Conservation (phyloP, 1,140 invertebrate species). For the Notospermus geniculatus region DNA sequence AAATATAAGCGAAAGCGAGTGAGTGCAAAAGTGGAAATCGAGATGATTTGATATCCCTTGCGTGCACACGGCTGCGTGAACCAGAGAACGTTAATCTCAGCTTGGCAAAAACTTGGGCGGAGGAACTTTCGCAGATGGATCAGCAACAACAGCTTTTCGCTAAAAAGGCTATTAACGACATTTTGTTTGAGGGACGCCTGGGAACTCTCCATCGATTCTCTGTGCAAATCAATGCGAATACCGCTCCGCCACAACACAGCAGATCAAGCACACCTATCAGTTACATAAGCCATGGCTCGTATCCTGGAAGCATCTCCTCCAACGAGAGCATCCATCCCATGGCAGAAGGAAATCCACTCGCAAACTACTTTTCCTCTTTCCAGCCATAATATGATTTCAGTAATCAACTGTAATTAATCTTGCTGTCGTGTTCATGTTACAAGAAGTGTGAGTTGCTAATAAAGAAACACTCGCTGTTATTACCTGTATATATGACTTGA, state of each 20-base stretch:
- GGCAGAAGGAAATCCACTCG: too few species aligned
- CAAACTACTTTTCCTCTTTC: neutral
- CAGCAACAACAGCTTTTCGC: neutral
- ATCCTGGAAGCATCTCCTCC: too few species aligned
- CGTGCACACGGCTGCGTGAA: constrained; percentile 1
- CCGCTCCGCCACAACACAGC: neutral
- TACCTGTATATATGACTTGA: neutral
- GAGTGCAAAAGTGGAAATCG: too few species aligned
- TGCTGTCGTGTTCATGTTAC: neutral
- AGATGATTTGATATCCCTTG: neutral
- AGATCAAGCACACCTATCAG: neutral
- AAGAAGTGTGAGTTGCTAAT: neutral
- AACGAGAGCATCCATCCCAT: too few species aligned
- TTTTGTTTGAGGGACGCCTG: constrained; percentile 6
- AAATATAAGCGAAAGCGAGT: too few species aligned
- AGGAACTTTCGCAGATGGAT: neutral
- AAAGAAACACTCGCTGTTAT: neutral
- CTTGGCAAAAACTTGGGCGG: constrained; percentile 5
- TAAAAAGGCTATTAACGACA: constrained; percentile 9
- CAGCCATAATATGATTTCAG: neutral
- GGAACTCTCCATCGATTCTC: neutral
- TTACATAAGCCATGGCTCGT: too few species aligned
- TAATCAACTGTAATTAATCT: neutral
- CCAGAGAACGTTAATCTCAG: neutral
- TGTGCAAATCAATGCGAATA: constrained; percentile 3